A percentile compares a stretch with the other conserved stretches of the same genome.
Evolutionary conservation across 2,113 vertebrate species (phyloP).

Genomic region (Australoheros scitulus): DNA sequence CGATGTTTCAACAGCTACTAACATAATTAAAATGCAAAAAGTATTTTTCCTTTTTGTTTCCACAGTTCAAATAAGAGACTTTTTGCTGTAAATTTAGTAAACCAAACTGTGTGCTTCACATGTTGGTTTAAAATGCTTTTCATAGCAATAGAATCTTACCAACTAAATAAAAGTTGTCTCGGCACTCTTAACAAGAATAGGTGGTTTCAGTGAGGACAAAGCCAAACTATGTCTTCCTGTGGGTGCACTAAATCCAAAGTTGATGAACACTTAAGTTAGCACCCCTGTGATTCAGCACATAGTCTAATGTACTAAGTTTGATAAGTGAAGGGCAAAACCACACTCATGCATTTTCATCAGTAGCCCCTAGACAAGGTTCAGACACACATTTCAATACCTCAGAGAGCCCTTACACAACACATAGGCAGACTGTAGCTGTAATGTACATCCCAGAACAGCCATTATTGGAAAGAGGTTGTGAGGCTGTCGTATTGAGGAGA

Average conservation of each 20-base stretch:
- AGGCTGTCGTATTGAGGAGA: constrained; percentile 63
- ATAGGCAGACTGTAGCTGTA: constrained; percentile 66
- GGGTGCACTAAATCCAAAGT: constrained; percentile 68
- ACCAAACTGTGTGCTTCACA: not conserved
- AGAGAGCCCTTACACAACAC: constrained; percentile 71
- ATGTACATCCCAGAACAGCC: constrained; percentile 71
- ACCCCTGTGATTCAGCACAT: constrained; percentile 69
- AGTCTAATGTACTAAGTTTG: constrained; percentile 75
- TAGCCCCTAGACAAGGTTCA: constrained; percentile 63
- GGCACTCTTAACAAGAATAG: constrained; percentile 11
- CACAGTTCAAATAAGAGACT: not conserved
- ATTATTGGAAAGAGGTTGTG: constrained; percentile 70
- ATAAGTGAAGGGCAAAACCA: constrained; percentile 77
- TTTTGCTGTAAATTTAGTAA: not conserved
- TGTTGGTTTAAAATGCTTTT: not conserved
- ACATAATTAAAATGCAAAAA: constrained; percentile 7
- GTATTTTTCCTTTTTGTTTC: not conserved
- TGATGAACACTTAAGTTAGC: constrained; percentile 71
- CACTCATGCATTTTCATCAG: constrained; percentile 78
- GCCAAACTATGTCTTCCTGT: constrained; percentile 46
- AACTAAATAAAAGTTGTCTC: constrained; percentile 24
- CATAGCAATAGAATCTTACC: not conserved
- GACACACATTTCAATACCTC: constrained; percentile 75
- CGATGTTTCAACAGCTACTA: not conserved
- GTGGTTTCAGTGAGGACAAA: constrained; percentile 44